Conservation (phyloP, 2,888 invertebrate genomes). For the Itoplectis maculator region DNA sequence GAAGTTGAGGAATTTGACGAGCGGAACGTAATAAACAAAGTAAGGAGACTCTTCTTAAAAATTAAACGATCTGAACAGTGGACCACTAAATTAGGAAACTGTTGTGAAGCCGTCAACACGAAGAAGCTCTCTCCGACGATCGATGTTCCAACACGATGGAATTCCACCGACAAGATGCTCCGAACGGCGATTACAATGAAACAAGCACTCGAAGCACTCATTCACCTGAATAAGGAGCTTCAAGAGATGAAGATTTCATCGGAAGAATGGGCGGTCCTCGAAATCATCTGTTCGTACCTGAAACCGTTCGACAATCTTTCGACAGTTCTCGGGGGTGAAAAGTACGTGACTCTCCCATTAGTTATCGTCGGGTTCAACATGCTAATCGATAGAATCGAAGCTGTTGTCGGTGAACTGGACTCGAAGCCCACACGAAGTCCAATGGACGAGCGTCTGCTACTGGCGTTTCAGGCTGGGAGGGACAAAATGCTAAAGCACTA, state of each 20-base stretch:
- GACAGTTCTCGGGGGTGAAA: no score
- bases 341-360: no score
- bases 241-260: no score
- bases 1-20: constrained; percentile 22
- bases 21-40: constrained; percentile 34
- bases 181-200: constrained; percentile 5
- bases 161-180: constrained; percentile 41
- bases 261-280: no score
- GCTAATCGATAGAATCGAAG: constrained; percentile 47
- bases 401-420: constrained; percentile 14
- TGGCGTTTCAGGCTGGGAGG: constrained; percentile 25
- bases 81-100: constrained; percentile 22
- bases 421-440: constrained; percentile 16
- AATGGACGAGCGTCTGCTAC: constrained; percentile 19
- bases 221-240: no score
- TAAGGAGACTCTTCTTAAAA: constrained; percentile 43
- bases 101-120: constrained; percentile 32
- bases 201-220: no score
- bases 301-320: no score
- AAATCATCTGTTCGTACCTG: no score
- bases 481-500: constrained; percentile 55
- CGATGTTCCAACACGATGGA: constrained; percentile 58
- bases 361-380: constrained; percentile 36
- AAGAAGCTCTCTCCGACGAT: constrained; percentile 41
- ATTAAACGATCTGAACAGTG: constrained; percentile 53